Evolutionary conservation across 2,113 vertebrate species (phyloP).

Genomic region (Catharus minimus): DNA sequence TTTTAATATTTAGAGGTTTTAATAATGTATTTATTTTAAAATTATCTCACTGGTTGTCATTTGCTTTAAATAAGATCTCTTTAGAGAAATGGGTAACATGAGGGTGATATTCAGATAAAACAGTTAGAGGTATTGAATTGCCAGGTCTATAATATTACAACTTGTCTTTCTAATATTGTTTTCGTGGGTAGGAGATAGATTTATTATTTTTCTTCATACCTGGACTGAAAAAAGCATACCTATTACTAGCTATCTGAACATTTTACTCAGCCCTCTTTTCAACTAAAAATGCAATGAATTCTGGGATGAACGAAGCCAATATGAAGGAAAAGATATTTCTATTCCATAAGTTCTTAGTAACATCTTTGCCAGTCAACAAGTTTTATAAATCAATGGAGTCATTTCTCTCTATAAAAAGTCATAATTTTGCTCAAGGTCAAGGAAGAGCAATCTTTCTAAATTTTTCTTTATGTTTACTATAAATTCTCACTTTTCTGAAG

Average conservation of each 20-base stretch:
- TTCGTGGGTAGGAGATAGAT: neutral
- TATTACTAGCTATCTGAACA: neutral
- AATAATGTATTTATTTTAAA: neutral
- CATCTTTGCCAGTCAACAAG: neutral
- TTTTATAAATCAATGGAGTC: neutral
- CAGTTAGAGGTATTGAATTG: neutral
- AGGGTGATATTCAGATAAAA: neutral
- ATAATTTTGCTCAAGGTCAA: neutral
- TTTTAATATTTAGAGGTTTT: neutral
- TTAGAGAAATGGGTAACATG: neutral
- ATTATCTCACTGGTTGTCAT: neutral
- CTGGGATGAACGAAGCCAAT: neutral
- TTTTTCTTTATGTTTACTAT: fast-evolving
- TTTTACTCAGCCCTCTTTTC: neutral
- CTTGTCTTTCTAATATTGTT: neutral
- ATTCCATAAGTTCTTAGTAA: neutral
- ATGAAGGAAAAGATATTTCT: neutral
- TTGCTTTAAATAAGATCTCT: neutral
- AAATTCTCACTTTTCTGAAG: neutral
- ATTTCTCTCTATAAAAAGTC: neutral
- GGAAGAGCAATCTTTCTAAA: neutral
- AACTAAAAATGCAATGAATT: neutral
- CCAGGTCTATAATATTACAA: neutral
- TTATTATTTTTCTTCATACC: neutral
- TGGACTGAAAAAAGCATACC: neutral